Conservation (phyloP, 1,140 invertebrate species). For the Dryas iulia region DNA sequence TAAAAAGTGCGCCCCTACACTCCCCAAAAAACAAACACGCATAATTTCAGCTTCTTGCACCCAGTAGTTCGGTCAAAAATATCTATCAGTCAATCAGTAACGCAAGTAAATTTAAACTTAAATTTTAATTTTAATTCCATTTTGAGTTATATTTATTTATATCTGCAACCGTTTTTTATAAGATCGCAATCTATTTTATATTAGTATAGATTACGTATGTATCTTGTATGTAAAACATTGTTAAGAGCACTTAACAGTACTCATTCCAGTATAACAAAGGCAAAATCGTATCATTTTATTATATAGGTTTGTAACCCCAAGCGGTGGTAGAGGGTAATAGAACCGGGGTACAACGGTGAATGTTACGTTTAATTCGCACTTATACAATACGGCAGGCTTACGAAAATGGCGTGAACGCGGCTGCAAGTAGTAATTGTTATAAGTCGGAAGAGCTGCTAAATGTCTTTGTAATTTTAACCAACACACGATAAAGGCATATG, state of each 20-base stretch:
- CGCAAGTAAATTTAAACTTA: too few species aligned
- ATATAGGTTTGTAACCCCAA: conserved; percentile 18
- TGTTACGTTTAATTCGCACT: conserved; percentile 17
- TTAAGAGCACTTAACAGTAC: not conserved
- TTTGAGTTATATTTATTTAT: too few species aligned
- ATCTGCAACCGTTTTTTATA: too few species aligned
- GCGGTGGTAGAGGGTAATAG: conserved; percentile 9
- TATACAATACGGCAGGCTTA: conserved; percentile 17
- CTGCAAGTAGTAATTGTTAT: conserved; percentile 15
- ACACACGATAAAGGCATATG: not conserved
- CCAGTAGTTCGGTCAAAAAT: too few species aligned
- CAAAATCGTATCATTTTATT: conserved; percentile 19
- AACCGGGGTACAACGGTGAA: conserved; percentile 5
- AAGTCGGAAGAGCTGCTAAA: conserved; percentile 9
- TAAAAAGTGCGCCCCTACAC: too few species aligned
- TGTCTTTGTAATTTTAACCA: not conserved
- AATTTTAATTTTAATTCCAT: too few species aligned
- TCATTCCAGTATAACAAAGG: conserved; percentile 6
- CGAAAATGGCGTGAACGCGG: conserved; percentile 16
- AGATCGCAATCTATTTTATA: too few species aligned
- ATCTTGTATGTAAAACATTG: not conserved
- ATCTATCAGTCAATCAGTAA: too few species aligned
- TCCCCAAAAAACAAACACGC: too few species aligned
- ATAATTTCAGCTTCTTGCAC: too few species aligned
- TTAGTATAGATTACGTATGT: too few species aligned